These are phyloP conservation scores for Hyperoplus lanceolatus DNA, from an alignment of 2,797 vertebrate genomes.

Conservation along the genomic window DNA sequence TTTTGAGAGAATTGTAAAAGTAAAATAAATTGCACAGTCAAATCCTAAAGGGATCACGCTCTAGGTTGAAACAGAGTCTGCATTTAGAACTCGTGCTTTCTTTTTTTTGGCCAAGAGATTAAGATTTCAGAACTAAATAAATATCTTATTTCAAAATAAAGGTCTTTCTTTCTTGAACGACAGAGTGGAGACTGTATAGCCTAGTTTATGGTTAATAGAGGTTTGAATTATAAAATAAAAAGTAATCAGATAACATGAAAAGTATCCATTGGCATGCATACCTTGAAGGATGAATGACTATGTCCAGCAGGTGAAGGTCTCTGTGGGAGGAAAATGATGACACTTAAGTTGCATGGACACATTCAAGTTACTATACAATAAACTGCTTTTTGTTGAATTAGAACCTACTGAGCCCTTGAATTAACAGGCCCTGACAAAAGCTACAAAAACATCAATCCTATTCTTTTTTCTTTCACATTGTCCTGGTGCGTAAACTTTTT, in stretches of 20 bases:
- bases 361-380: neutral
- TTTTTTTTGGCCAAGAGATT: slow-evolving; percentile 37
- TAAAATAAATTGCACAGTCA: slow-evolving; percentile 43
- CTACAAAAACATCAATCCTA: slow-evolving; percentile 5
- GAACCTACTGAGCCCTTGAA: slow-evolving; percentile 8
- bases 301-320: slow-evolving; percentile 84
- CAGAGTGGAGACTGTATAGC: neutral
- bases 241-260: neutral
- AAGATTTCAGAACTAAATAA: slow-evolving; percentile 26
- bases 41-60: slow-evolving; percentile 75
- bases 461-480: slow-evolving; percentile 14
- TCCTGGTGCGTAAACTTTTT: slow-evolving; percentile 17
- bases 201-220: neutral
- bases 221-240: neutral
- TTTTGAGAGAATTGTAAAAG: slow-evolving; percentile 72
- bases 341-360: slow-evolving; percentile 29
- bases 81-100: slow-evolving; percentile 53
- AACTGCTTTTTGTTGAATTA: neutral
- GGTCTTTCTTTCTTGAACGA: slow-evolving; percentile 2
- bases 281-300: slow-evolving; percentile 88
- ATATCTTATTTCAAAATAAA: slow-evolving; percentile 21
- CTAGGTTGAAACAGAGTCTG: slow-evolving; percentile 39
- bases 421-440: slow-evolving; percentile 11
- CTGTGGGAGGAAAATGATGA: slow-evolving; percentile 76
- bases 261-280: slow-evolving; percentile 54